Evolutionary conservation across 2,113 vertebrate genomes (phyloP).

Genomic region (Callipepla squamata): DNA sequence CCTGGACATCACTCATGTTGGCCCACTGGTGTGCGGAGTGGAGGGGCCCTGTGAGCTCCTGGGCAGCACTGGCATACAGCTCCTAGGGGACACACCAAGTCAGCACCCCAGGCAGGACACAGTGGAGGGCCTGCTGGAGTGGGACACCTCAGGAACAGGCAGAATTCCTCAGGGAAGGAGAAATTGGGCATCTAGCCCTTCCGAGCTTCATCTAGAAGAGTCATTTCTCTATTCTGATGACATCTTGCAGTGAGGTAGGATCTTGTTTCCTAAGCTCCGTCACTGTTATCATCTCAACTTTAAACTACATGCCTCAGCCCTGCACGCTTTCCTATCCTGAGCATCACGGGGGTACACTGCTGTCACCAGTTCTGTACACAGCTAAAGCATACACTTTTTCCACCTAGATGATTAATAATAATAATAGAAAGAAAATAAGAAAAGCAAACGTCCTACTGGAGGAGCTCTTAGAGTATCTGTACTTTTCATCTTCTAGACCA

Average conservation of each 20-base stretch:
- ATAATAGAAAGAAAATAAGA: neutral
- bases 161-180: neutral
- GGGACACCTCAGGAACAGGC: neutral
- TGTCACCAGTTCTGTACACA: neutral
- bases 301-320: fast-evolving
- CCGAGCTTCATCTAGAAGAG: fast-evolving
- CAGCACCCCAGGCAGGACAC: neutral
- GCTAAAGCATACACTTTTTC: fast-evolving
- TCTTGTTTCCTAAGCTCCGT: neutral
- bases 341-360: neutral
- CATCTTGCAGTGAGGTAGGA: neutral
- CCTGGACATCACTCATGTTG: conserved; percentile 86
- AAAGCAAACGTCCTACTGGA: neutral
- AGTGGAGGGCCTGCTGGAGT: neutral
- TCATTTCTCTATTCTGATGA: neutral
- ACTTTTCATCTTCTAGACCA: neutral
- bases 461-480: neutral
- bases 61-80: conserved; percentile 78
- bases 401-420: neutral
- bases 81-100: conserved; percentile 77
- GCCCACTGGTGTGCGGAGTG: conserved; percentile 91
- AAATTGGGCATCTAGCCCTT: neutral
- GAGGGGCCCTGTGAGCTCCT: conserved; percentile 83
- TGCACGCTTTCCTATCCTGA: neutral
- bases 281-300: neutral